Evolutionary conservation across 2,113 vertebrate species (phyloP), one percentile per base, ranked within the genome.

Genomic region (Rhipidura dahli): DNA sequence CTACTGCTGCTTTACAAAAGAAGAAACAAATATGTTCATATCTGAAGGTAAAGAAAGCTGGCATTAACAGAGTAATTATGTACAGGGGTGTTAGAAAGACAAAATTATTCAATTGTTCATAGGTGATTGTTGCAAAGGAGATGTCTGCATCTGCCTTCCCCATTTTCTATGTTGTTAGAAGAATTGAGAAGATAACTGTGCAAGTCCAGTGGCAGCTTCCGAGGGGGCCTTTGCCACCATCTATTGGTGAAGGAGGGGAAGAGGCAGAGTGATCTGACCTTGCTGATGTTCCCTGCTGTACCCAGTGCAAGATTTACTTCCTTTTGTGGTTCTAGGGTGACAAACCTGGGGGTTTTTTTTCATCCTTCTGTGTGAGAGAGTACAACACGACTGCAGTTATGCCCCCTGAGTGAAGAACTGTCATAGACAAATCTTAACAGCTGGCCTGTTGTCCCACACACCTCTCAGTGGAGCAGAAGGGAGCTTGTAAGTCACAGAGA

Each of bases 221-320:
- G 70, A 94, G 83, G 96, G 95, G 91, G 56, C 69, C 91, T 96
- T 91, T 97, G 83, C 94, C 95, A 96, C 94, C 91, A 96, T 94
- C 95, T 96, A 91, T 96, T 92, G 94, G 94, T 94, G 93, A 94
- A 81, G 7, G 21, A 78, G 15, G 24, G 83, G 72, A 97, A 96
- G 93, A 91, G 44, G 40, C 87, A 82, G 76, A 81, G 49, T 22
- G 47, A 87, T 47, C 72, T 92, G 93, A 81, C 95, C 95, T 81
- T 51, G 56, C 27, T 56, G 9, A 22, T 28, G 24, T 39, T 94
- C 30, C 15, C 30, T 83, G 10, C 47, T 21, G 35, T 44, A 30
- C 44, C 28, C 66, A 57, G 13, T 23, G 39, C 31, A 68, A 82
- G 30, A n/a, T 94, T 75, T 70, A 17, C 44, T 75, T 56, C 33